Evolutionary conservation across 2,888 invertebrate genomes (phyloP), one percentile per base, ranked within the genome.

Genomic region (Syrphus vitripennis): DNA sequence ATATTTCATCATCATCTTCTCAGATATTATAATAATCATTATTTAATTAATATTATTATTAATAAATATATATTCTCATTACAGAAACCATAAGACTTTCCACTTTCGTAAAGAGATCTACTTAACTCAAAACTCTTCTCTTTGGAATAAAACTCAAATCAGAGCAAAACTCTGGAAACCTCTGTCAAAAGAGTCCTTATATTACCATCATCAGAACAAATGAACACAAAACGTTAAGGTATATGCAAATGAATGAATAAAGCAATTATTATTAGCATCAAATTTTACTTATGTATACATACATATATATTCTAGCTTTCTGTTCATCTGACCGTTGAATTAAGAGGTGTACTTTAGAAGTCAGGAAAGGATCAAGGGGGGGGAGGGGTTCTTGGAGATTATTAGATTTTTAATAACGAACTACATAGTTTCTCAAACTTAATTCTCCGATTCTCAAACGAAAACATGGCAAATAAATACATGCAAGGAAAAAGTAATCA

Each of bases 221-320:
- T 63, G 50, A 65, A 42, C 63, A 65, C 50, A 75, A 53, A 50
- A 29, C 14, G 9, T 42, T 50, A 63, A 75, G 74, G 63, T 31
- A 65, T 55, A 74, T 74, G 74, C 63, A 75, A 75, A 75, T 75
- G 74, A 74, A 61, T 63, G 74, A 42, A 75, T 63, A 40, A 53
- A 42, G 42, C 63, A 63, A 75, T 74, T 74, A 74, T 74, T 61
- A 42, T 57, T 45, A 57, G 14, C 29, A 57, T 57, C 19, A 61
- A n/a, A n/a, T n/a, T n/a, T n/a, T n/a, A n/a, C n/a, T n/a, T n/a
- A n/a, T n/a, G n/a, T n/a, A n/a, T n/a, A 50, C 29, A 45, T 65
- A 29, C 16, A 21, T 19, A 45, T 65, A 29, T 12, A 21, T 19
- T 40, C 19, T 16, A 24, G 65, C 2, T 34, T 50, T 40, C 31